A percentile compares a stretch with the other conserved stretches of the same genome.
Evolutionary conservation across 1,140 invertebrate genomes (phyloP).

Genomic region (Scylla paramamosain): DNA sequence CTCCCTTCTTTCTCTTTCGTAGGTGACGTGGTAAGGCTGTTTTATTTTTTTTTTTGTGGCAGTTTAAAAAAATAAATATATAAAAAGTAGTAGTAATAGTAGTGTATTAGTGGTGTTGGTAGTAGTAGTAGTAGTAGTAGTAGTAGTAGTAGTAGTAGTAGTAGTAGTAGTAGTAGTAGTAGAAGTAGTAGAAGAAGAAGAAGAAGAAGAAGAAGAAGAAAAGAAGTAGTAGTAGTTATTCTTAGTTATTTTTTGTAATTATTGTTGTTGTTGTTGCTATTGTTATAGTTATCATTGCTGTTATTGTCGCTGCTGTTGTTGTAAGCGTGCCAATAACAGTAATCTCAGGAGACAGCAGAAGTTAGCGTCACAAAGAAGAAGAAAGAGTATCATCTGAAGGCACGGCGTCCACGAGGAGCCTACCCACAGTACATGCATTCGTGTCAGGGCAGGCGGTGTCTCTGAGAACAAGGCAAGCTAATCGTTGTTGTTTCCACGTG

Average conservation of each 20-base stretch:
- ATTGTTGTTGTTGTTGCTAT: too few relatives aligned
- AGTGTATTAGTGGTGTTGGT: neutral
- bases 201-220: neutral
- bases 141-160: constrained; percentile 23
- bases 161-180: constrained; percentile 5
- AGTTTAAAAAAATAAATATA: too few relatives aligned
- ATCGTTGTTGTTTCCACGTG: neutral
- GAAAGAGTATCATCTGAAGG: too few relatives aligned
- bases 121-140: constrained; percentile 20
- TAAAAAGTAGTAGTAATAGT: neutral
- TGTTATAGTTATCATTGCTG: too few relatives aligned
- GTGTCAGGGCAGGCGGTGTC: neutral
- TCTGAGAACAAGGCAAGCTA: neutral
- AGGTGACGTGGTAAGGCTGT: neutral
- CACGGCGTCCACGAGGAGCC: too few relatives aligned
- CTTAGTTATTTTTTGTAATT: too few relatives aligned
- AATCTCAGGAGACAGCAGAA: too few relatives aligned
- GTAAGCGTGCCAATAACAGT: too few relatives aligned
- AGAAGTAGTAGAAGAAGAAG: neutral
- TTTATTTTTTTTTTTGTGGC: neutral
- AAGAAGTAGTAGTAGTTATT: neutral
- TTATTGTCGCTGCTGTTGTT: too few relatives aligned
- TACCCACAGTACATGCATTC: too few relatives aligned
- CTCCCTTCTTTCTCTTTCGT: neutral
- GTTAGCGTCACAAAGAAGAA: too few relatives aligned